phyloP scores from a whole-genome alignment of 2,888 invertebrate genomes.

The Anagyrus pseudococci region DNA sequence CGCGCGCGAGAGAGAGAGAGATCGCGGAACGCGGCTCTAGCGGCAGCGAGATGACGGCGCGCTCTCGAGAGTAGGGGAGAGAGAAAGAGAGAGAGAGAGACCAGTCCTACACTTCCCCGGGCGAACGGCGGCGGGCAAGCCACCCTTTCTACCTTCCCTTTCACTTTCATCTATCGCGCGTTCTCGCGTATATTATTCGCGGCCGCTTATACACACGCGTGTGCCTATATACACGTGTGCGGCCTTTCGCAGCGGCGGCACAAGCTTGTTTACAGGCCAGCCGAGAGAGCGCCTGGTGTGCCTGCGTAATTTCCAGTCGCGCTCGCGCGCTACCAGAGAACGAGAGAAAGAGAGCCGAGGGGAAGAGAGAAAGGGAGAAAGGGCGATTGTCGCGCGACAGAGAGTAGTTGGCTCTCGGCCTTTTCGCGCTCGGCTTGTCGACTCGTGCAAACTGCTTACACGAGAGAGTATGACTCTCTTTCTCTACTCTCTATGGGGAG shows the following conservation, averaged over 20 bases:
- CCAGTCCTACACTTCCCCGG: constrained; percentile 14
- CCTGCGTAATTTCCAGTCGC: not conserved
- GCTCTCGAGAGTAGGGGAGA: not conserved
- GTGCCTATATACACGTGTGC: no score
- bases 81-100: constrained; percentile 10
- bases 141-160: constrained; percentile 62
- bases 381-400: constrained; percentile 7
- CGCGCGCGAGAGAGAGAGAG: no score
- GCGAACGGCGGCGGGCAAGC: constrained; percentile 27
- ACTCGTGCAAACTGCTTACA: no score
- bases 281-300: no score
- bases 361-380: constrained; percentile 25
- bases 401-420: no score
- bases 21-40: no score
- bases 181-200: constrained; percentile 39
- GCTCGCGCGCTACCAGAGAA: not conserved
- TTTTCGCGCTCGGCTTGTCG: no score
- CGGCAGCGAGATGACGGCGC: no score
- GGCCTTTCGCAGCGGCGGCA: not conserved
- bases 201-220: constrained; percentile 46
- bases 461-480: no score
- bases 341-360: constrained; percentile 37
- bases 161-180: constrained; percentile 59
- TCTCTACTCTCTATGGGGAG: no score
- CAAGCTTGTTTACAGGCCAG: no score